A percentile compares a stretch with the other conserved stretches of the same genome.
Conservation (phyloP, 1,140 invertebrate species). For the Nephila pilipes region DNA sequence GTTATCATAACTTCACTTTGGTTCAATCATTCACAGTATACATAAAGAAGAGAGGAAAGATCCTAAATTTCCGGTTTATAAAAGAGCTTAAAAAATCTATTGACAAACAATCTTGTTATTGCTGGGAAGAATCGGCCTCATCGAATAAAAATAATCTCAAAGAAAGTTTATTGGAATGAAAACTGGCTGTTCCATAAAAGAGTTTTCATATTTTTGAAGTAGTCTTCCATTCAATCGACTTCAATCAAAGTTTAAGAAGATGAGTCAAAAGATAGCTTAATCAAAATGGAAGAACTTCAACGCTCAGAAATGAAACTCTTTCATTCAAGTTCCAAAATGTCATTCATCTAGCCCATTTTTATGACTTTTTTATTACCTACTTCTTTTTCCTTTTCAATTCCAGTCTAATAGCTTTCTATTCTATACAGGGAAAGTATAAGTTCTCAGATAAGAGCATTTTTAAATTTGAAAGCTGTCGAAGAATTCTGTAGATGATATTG, state of each 20-base stretch:
- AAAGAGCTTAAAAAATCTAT: conserved; percentile 14
- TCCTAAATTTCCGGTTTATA: conserved; percentile 18
- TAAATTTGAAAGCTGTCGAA: conserved; percentile 27
- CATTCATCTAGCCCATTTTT: conserved; percentile 13
- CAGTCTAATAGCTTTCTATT: conserved; percentile 41
- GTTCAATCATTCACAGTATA: neutral
- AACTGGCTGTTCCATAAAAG: neutral
- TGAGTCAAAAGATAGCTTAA: conserved; percentile 56
- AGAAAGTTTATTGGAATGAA: conserved; percentile 10
- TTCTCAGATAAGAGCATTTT: neutral
- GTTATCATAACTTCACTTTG: neutral
- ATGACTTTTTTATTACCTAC: conserved; percentile 22
- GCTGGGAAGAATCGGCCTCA: conserved; percentile 10
- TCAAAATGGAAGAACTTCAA: conserved; percentile 49
- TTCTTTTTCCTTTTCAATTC: conserved; percentile 40
- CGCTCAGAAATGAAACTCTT: conserved; percentile 49
- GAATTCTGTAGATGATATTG: conserved; percentile 16
- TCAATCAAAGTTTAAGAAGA: conserved; percentile 55
- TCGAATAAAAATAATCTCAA: conserved; percentile 25
- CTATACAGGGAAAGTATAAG: neutral
- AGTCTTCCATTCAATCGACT: conserved; percentile 46
- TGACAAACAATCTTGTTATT: neutral
- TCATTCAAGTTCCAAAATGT: conserved; percentile 50
- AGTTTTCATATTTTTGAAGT: conserved; percentile 40
- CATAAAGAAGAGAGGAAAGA: neutral